These are phyloP conservation scores for Sorex fumeus DNA, from an alignment of 2,113 vertebrate species.

Conservation along the genomic window DNA sequence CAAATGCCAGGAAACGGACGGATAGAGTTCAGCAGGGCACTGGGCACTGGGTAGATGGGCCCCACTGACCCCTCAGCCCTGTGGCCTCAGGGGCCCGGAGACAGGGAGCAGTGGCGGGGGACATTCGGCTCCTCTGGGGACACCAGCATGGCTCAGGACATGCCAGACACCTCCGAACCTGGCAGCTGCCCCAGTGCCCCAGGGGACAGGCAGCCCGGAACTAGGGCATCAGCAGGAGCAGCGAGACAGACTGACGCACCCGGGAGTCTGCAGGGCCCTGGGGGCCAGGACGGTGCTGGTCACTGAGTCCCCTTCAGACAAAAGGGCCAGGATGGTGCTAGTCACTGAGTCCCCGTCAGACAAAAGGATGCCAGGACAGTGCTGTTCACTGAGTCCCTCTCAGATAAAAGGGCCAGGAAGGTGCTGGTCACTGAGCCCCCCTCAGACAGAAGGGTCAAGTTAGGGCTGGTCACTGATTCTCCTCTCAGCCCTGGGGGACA, in stretches of 20 bases:
- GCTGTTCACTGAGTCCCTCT: background rate
- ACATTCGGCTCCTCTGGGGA: background rate
- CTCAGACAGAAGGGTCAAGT: too few species aligned
- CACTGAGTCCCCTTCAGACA: background rate
- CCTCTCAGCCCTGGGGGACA: background rate
- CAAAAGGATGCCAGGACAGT: background rate
- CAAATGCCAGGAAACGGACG: constrained; percentile 32
- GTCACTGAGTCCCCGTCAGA: background rate
- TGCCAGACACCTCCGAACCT: background rate
- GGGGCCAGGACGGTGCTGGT: background rate
- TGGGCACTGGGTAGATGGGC: background rate
- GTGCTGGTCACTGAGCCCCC: too few species aligned
- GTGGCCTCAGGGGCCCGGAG: rapidly evolving
- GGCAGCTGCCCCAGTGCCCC: background rate
- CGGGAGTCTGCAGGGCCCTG: background rate
- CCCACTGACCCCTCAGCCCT: background rate
- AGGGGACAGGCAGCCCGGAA: background rate
- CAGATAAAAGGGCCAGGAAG: background rate
- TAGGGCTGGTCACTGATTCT: too few species aligned
- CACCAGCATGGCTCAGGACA: background rate
- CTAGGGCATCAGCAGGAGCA: background rate
- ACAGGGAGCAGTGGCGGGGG: background rate
- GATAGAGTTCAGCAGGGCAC: too few species aligned
- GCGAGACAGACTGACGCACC: background rate
- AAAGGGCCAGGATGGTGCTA: background rate